phyloP scores from a whole-genome alignment of 2,113 vertebrate genomes.

The Leuciscus idus region DNA sequence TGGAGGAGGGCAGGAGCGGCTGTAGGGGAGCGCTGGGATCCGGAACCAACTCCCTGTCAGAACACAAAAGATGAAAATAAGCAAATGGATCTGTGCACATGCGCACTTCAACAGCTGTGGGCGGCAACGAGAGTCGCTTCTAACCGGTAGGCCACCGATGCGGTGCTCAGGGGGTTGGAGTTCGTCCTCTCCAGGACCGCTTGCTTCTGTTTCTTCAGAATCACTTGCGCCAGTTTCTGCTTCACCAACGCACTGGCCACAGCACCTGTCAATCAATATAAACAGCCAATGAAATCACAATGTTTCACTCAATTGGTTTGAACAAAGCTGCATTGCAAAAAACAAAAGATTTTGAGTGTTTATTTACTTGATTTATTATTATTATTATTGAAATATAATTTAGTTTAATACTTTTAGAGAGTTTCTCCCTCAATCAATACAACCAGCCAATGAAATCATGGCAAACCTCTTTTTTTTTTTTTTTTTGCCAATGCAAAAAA shows the following conservation, averaged over 20 bases:
- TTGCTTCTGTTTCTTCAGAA: slow-evolving; percentile 87
- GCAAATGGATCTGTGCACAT: not conserved
- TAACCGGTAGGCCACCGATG: slow-evolving; percentile 84
- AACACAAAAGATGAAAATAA: slow-evolving; percentile 68
- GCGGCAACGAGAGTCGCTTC: slow-evolving; percentile 67
- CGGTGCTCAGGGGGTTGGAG: slow-evolving; percentile 69
- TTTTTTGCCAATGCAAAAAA: not conserved
- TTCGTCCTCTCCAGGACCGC: slow-evolving; percentile 86
- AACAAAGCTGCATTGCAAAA: not conserved
- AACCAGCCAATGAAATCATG: not conserved
- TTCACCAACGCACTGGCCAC: slow-evolving; percentile 90
- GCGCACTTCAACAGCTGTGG: not conserved
- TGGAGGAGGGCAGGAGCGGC: slow-evolving; percentile 68
- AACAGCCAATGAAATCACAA: not conserved
- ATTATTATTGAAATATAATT: not conserved
- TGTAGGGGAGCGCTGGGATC: slow-evolving; percentile 76
- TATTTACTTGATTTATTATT: not conserved
- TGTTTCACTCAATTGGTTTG: not conserved
- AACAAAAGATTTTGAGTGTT: not conserved
- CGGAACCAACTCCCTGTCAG: slow-evolving; percentile 79
- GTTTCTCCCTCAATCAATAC: slow-evolving; percentile 36
- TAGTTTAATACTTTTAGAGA: not conserved
- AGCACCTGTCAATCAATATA: slow-evolving; percentile 78
- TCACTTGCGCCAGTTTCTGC: slow-evolving; percentile 89
- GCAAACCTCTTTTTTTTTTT: not conserved